phyloP scores from a whole-genome alignment of 1,140 invertebrate species.

The Apocrypta bakeri region DNA sequence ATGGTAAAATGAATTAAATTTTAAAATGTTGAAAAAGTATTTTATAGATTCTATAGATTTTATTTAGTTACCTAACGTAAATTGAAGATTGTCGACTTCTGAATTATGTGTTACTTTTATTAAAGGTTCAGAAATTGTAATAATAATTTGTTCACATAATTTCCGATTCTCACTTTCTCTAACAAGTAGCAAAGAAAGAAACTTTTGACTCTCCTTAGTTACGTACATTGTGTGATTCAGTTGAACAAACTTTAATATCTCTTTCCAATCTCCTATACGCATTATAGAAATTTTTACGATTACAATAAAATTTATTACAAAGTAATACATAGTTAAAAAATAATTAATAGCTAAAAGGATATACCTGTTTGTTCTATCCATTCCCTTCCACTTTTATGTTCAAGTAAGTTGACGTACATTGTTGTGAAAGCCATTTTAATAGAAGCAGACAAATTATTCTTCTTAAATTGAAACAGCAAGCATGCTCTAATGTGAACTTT shows the following conservation, averaged over 20 bases:
- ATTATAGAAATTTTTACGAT: slow-evolving; percentile 8
- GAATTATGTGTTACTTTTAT: slow-evolving; percentile 68
- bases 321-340: too few relatives aligned
- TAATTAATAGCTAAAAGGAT: slow-evolving; percentile 29
- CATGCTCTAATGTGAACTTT: slow-evolving; percentile 69
- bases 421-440: slow-evolving; percentile 79
- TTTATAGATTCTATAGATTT: too few relatives aligned
- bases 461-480: slow-evolving; percentile 62
- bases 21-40: not conserved
- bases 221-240: slow-evolving; percentile 79
- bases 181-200: slow-evolving; percentile 75
- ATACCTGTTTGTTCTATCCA: slow-evolving; percentile 75
- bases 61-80: slow-evolving; percentile 12
- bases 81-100: slow-evolving; percentile 45
- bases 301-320: slow-evolving; percentile 1
- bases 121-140: slow-evolving; percentile 72
- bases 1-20: slow-evolving; percentile 32
- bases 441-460: slow-evolving; percentile 70
- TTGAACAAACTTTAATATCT: slow-evolving; percentile 76
- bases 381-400: slow-evolving; percentile 74
- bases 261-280: slow-evolving; percentile 71
- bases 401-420: slow-evolving; percentile 74
- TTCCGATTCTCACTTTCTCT: slow-evolving; percentile 71
- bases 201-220: slow-evolving; percentile 76
- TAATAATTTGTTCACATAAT: slow-evolving; percentile 74